phyloP scores from a whole-genome alignment of 1,140 invertebrate species.

The Nephotettix cincticeps region DNA sequence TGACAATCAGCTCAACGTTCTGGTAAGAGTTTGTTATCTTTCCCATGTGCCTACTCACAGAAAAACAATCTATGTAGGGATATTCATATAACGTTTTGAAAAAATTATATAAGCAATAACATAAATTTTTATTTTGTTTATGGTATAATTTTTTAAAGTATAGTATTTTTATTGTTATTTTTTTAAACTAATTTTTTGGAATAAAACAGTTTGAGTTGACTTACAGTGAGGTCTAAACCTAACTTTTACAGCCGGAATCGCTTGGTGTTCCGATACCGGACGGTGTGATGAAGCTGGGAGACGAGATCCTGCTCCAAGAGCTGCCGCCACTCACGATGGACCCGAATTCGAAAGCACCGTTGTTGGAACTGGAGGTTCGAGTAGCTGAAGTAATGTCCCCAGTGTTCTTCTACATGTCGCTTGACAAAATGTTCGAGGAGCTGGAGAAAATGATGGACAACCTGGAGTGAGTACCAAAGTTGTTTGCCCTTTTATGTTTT shows the following conservation, averaged over 20 bases:
- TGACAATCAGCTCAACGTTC: background rate
- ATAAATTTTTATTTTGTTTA: background rate
- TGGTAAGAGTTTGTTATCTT: background rate
- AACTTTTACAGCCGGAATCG: background rate
- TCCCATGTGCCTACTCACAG: background rate
- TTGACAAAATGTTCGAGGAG: background rate
- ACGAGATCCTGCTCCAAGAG: background rate
- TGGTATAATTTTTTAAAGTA: background rate
- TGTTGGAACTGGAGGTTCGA: background rate
- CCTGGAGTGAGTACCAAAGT: background rate
- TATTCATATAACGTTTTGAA: background rate
- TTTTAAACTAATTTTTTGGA: background rate
- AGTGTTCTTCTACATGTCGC: background rate
- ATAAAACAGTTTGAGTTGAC: background rate
- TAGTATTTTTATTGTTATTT: background rate
- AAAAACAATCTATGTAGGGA: background rate
- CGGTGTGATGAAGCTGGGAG: background rate
- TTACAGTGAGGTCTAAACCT: too few species aligned
- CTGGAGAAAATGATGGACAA: background rate
- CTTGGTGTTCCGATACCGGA: background rate
- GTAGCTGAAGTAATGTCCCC: background rate
- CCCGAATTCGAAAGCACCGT: background rate
- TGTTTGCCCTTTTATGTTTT: too few species aligned
- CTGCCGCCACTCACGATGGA: background rate
- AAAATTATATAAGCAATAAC: background rate